A percentile compares a stretch with the other conserved stretches of the same genome.
Evolutionary conservation across 2,113 vertebrate genomes (phyloP).

Genomic region (Heterochromis multidens): DNA sequence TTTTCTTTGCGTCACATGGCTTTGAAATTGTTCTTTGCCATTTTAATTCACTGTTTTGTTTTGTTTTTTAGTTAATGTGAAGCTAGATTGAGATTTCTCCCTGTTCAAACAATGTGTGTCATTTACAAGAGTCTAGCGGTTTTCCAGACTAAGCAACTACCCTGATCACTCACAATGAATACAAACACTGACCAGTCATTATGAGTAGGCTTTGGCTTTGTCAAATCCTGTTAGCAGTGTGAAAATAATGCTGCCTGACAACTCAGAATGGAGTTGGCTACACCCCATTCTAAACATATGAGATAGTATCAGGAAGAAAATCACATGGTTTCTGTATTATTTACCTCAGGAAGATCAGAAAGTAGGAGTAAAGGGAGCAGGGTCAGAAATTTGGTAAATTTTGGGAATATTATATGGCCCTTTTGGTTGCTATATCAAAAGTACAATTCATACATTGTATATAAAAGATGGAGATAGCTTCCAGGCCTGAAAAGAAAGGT

Average conservation of each 20-base stretch:
- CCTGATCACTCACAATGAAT: slow-evolving; percentile 17
- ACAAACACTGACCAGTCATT: slow-evolving; percentile 5
- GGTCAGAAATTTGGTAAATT: not conserved
- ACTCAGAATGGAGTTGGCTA: not conserved
- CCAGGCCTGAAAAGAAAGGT: not conserved
- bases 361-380: not conserved
- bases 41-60: not conserved
- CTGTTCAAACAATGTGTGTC: not conserved
- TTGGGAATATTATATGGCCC: not conserved
- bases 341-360: not conserved
- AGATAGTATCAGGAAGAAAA: not conserved
- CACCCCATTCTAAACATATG: not conserved
- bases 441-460: not conserved
- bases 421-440: not conserved
- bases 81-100: not conserved
- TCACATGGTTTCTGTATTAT: not conserved
- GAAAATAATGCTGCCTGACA: not conserved
- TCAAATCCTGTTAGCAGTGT: not conserved
- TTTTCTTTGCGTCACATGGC: not conserved
- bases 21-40: not conserved
- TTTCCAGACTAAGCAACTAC: slow-evolving; percentile 30
- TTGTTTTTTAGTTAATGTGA: not conserved
- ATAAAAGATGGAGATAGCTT: not conserved
- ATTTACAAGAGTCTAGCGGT: not conserved
- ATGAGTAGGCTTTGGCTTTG: not conserved